Evolutionary conservation across 53 echinoderm and acorn worm species (phyloP).

Genomic region (Paracentrotus lividus): DNA sequence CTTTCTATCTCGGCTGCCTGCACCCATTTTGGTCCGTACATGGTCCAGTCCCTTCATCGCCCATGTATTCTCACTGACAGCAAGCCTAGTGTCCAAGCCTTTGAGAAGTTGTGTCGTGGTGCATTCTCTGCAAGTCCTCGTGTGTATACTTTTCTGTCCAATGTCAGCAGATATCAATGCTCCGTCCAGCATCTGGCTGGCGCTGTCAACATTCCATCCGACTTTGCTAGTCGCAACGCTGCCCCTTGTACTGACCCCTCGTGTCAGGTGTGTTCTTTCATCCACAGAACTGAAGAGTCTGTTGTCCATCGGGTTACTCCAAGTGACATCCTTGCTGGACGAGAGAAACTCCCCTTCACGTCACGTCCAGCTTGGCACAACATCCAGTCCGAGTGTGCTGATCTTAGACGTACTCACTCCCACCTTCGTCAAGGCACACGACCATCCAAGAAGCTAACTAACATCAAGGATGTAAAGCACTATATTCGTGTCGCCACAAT

Average conservation of each 20-base stretch:
- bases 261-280: slow-evolving; percentile 82
- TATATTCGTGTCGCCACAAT: slow-evolving; percentile 76
- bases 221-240: slow-evolving; percentile 76
- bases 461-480: slow-evolving; percentile 81
- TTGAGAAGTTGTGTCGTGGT: slow-evolving; percentile 79
- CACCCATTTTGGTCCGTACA: too few species aligned
- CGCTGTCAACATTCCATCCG: slow-evolving; percentile 70
- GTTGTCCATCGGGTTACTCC: slow-evolving; percentile 60
- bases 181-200: slow-evolving; percentile 67
- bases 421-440: too few species aligned
- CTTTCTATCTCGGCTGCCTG: too few species aligned
- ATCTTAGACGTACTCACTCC: slow-evolving; percentile 68
- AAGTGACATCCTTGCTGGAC: slow-evolving; percentile 72
- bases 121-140: slow-evolving; percentile 80
- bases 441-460: slow-evolving; percentile 78
- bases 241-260: slow-evolving; percentile 63
- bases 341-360: slow-evolving; percentile 73
- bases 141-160: slow-evolving; percentile 74
- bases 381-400: slow-evolving; percentile 75
- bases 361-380: slow-evolving; percentile 76
- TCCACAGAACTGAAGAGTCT: slow-evolving; percentile 60
- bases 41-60: not conserved
- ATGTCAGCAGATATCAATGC: slow-evolving; percentile 59
- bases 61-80: slow-evolving; percentile 79
- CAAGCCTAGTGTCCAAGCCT: slow-evolving; percentile 84